Evolutionary conservation across 2,797 vertebrate species (phyloP).

Genomic region (Poeciliopsis paucimaculata): DNA sequence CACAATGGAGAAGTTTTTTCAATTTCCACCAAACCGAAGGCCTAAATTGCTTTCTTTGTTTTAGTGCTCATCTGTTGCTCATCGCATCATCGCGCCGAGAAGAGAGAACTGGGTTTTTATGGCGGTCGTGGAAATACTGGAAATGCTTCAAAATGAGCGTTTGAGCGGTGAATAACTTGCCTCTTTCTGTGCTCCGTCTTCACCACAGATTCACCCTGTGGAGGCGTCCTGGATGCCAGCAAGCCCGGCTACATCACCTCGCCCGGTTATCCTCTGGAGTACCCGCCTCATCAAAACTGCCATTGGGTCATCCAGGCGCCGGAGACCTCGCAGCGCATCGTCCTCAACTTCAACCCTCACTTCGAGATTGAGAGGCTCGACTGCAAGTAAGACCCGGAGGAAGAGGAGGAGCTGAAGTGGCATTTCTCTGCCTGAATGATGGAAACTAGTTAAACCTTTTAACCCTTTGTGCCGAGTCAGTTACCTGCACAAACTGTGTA

Average conservation of each 20-base stretch:
- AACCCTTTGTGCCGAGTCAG: too few species aligned
- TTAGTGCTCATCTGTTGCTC: constrained; percentile 66
- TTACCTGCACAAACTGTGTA: not conserved
- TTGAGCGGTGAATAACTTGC: constrained; percentile 8
- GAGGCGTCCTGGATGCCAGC: constrained; percentile 90
- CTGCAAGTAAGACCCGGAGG: constrained; percentile 87
- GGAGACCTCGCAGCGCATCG: constrained; percentile 93
- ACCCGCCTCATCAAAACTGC: constrained; percentile 95
- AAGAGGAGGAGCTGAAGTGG: not conserved
- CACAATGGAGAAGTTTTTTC: constrained; percentile 69
- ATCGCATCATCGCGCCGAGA: constrained; percentile 52
- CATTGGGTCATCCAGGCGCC: constrained; percentile 94
- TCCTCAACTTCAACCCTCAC: constrained; percentile 99
- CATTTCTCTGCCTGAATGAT: constrained; percentile 34
- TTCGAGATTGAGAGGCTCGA: constrained; percentile 98
- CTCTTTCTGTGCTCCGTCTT: not conserved
- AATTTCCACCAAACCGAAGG: constrained; percentile 64
- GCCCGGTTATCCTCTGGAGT: constrained; percentile 95
- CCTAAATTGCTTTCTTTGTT: constrained; percentile 76
- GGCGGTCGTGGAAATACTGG: not conserved
- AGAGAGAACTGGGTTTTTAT: not conserved
- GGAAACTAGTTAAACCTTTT: not conserved
- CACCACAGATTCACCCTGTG: constrained; percentile 69
- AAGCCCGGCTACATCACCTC: constrained; percentile 96
- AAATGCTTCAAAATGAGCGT: not conserved